These are phyloP conservation scores for Trisateles emortualis DNA, from an alignment of 2,888 invertebrate genomes.

Conservation along the genomic window DNA sequence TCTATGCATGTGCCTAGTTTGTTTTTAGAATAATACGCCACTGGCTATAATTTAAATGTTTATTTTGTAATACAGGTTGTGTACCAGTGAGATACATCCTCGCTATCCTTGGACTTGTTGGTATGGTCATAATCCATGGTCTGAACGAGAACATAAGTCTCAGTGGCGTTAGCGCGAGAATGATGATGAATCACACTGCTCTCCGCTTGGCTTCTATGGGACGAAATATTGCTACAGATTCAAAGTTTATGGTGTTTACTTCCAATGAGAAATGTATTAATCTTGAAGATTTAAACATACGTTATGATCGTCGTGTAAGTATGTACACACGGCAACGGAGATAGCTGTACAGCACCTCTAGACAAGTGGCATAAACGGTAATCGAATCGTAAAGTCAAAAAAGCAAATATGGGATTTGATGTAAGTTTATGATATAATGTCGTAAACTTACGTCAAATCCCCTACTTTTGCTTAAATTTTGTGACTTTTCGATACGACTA, in stretches of 20 bases:
- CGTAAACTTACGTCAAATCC: too few species aligned
- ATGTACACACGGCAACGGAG: too few species aligned
- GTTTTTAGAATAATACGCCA: too few species aligned
- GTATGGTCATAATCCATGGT: neutral
- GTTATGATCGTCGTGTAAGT: too few species aligned
- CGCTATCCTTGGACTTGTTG: neutral
- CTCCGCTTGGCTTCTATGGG: neutral
- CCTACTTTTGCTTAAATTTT: too few species aligned
- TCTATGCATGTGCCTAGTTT: neutral
- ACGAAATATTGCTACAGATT: neutral
- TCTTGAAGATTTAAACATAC: neutral
- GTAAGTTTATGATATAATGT: too few species aligned
- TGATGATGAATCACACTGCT: slow-evolving; percentile 4
- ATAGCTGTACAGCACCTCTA: too few species aligned
- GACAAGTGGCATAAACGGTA: too few species aligned
- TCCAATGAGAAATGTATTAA: neutral
- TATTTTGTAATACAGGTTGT: neutral
- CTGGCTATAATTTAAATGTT: too few species aligned
- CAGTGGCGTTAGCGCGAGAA: neutral
- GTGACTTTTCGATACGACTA: too few species aligned
- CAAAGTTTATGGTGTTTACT: neutral
- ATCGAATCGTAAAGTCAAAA: too few species aligned
- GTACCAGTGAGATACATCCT: neutral
- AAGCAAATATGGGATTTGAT: too few species aligned
- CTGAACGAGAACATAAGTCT: neutral